Percentiles rank a stretch among this genome's conserved stretches.
These are phyloP conservation scores for Aphyosemion australe DNA, from an alignment of 2,113 vertebrate species.

Conservation along the genomic window DNA sequence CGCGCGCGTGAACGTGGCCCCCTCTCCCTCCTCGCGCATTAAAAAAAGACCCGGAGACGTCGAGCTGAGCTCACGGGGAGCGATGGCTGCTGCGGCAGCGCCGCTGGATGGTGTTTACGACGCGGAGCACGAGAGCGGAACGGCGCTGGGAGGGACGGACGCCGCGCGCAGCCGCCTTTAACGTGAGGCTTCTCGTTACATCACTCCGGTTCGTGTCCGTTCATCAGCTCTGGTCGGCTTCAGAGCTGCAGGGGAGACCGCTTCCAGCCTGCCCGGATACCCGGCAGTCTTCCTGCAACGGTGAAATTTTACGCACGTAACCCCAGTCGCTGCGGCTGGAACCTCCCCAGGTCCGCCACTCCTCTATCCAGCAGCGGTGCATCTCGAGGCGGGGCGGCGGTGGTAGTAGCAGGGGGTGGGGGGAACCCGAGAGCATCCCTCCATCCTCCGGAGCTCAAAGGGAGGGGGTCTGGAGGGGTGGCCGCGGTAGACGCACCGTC, in stretches of 20 bases:
- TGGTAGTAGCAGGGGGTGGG: too few relatives aligned
- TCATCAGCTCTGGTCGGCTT: background rate
- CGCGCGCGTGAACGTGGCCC: conserved; percentile 48
- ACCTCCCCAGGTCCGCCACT: conserved; percentile 20
- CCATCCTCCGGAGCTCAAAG: conserved; percentile 35
- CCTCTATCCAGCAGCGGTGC: conserved; percentile 27
- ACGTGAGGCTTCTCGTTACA: conserved; percentile 6
- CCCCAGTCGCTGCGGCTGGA: conserved; percentile 26
- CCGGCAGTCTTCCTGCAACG: background rate
- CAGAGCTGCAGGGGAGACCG: background rate
- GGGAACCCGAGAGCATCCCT: conserved; percentile 62
- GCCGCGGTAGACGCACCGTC: too few relatives aligned
- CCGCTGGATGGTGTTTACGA: conserved; percentile 57
- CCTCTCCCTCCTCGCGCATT: conserved; percentile 49
- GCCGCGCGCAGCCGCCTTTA: conserved; percentile 38
- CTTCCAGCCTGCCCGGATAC: background rate
- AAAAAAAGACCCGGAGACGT: conserved; percentile 51
- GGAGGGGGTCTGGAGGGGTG: conserved; percentile 11
- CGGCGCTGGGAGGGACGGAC: conserved; percentile 23
- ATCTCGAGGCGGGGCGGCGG: conserved; percentile 7
- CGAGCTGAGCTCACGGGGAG: conserved; percentile 56
- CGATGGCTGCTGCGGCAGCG: conserved; percentile 62
- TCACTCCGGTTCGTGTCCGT: background rate
- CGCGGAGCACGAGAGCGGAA: conserved; percentile 49
- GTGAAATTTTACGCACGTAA: conserved; percentile 20